A percentile compares a stretch with the other conserved stretches of the same genome.
phyloP scores from a whole-genome alignment of 2,113 vertebrate genomes.

The Coreoperca whiteheadi region DNA sequence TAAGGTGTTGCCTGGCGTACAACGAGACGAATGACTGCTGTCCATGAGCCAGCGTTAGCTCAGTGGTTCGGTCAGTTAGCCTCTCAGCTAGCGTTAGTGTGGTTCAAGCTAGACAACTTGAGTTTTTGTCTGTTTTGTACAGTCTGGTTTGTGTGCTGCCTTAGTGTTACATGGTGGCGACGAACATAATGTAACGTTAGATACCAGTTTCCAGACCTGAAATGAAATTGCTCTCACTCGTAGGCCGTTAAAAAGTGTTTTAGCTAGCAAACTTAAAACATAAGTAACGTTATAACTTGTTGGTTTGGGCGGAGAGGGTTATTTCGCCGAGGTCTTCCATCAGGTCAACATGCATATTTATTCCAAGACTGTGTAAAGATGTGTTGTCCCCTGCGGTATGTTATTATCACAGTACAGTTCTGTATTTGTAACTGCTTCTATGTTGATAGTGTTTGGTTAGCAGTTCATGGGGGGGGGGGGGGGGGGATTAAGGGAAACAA shows the following conservation, averaged over 20 bases:
- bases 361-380: not conserved
- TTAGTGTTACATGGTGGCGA: too few species aligned
- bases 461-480: not conserved
- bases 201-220: not conserved
- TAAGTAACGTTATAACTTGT: not conserved
- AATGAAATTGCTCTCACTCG: not conserved
- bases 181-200: too few species aligned
- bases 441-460: not conserved
- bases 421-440: not conserved
- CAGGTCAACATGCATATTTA: not conserved
- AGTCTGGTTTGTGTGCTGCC: too few species aligned
- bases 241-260: not conserved
- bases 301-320: not conserved
- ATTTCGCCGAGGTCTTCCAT: not conserved
- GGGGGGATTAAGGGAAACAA: too few species aligned
- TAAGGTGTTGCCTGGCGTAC: not conserved
- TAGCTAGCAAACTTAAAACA: not conserved
- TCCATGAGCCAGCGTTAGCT: conserved; percentile 3
- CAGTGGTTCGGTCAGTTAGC: not conserved
- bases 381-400: not conserved
- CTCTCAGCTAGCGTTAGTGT: not conserved
- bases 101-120: too few species aligned
- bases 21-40: not conserved
- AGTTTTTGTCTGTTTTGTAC: too few species aligned
- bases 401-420: not conserved